Conservation (phyloP, 2,888 invertebrate species). For the Pharmacophagus antenor region DNA sequence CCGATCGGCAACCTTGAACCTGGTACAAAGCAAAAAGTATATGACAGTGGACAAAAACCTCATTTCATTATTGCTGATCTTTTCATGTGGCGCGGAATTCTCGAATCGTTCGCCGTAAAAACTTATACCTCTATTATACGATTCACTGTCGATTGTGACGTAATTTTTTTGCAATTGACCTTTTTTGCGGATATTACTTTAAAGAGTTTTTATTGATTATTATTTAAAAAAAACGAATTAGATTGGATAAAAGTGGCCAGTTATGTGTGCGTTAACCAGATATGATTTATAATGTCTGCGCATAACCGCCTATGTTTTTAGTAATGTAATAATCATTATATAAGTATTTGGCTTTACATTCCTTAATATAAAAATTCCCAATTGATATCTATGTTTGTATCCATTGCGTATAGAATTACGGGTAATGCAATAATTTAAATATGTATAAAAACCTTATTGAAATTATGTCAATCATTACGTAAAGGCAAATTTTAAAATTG, state of each 20-base stretch:
- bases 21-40: conserved; percentile 9
- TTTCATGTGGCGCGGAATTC: conserved; percentile 23
- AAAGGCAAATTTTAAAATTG: not conserved
- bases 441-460: too few relatives aligned
- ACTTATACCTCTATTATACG: conserved; percentile 17
- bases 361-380: too few relatives aligned
- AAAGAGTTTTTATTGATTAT: not conserved
- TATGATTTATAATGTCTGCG: not conserved
- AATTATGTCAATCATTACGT: not conserved
- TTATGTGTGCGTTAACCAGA: not conserved
- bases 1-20: conserved; percentile 11
- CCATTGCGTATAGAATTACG: too few relatives aligned
- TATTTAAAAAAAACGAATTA: not conserved
- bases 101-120: conserved; percentile 3
- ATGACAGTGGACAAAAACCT: conserved; percentile 12
- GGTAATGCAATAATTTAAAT: too few relatives aligned
- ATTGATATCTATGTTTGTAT: too few relatives aligned
- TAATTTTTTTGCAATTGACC: conserved; percentile 6
- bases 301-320: not conserved
- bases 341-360: not conserved
- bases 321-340: not conserved
- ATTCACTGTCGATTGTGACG: conserved; percentile 12
- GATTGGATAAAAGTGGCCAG: too few relatives aligned
- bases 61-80: conserved; percentile 4
- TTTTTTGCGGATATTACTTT: not conserved